phyloP scores from a whole-genome alignment of 2,113 vertebrate species.

The Xiphophorus maculatus region DNA sequence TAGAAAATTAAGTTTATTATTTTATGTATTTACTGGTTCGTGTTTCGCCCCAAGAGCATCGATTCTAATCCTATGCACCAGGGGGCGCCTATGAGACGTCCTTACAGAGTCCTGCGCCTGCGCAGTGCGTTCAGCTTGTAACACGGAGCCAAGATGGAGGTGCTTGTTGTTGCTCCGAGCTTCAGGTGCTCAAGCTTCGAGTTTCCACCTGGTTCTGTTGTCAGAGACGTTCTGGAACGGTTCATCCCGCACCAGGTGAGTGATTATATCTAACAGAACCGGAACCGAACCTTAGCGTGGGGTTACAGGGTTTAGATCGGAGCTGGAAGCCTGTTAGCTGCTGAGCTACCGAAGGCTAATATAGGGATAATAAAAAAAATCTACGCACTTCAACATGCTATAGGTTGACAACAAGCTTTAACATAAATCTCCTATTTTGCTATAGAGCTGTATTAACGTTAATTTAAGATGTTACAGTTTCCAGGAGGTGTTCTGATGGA shows the following conservation, averaged over 20 bases:
- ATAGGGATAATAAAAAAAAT: no score
- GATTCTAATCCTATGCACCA: neutral
- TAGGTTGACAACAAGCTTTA: no score
- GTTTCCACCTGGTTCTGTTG: slow-evolving; percentile 50
- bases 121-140: neutral
- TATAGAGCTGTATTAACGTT: no score
- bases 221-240: slow-evolving; percentile 56
- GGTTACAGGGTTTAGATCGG: neutral
- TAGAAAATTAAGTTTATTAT: no score
- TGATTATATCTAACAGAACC: fast-evolving
- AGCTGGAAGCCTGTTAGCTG: slow-evolving; percentile 1
- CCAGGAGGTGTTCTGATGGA: no score
- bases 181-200: neutral
- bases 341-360: slow-evolving; percentile 15
- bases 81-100: neutral
- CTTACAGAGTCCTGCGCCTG: neutral
- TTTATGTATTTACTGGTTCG: neutral
- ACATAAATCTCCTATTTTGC: no score
- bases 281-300: no score
- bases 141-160: slow-evolving; percentile 57
- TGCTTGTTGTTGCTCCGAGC: slow-evolving; percentile 55
- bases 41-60: neutral
- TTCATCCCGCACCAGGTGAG: slow-evolving; percentile 63
- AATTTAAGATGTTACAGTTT: no score
- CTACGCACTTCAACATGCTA: no score